phyloP scores from a whole-genome alignment of 2,113 vertebrate species.

The Leptosomus discolor region DNA sequence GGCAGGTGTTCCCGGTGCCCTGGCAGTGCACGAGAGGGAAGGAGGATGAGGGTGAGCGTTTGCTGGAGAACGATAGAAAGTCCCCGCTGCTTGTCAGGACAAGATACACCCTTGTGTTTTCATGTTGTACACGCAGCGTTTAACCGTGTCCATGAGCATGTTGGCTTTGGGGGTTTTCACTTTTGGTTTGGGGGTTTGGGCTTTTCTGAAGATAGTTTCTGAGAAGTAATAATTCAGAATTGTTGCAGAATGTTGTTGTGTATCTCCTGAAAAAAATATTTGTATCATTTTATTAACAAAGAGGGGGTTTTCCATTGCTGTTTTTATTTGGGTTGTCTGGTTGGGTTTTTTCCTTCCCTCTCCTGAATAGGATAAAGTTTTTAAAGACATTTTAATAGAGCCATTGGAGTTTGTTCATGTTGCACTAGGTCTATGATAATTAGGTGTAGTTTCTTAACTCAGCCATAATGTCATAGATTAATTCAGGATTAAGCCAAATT shows the following conservation, averaged over 20 bases:
- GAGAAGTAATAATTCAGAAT: neutral
- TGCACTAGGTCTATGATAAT: neutral
- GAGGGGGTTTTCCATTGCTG: fast-evolving
- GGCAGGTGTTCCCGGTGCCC: neutral
- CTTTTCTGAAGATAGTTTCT: neutral
- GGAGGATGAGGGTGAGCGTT: neutral
- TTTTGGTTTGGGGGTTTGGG: neutral
- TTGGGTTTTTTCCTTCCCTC: neutral
- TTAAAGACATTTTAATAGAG: neutral
- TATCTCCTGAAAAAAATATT: neutral
- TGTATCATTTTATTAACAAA: neutral
- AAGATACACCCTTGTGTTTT: neutral
- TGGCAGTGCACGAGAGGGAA: fast-evolving
- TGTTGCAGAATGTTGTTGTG: fast-evolving
- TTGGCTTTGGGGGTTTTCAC: neutral
- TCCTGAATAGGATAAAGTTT: neutral
- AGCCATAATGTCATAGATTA: neutral
- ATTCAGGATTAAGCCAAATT: neutral
- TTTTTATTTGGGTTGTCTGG: neutral
- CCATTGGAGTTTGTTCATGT: neutral
- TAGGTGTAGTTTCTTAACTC: neutral
- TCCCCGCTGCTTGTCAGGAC: neutral
- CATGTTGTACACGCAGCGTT: fast-evolving
- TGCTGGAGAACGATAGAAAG: neutral
- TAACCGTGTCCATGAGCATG: fast-evolving